Percentiles rank a stretch among this genome's conserved stretches.
These are phyloP conservation scores for Parapsyche elsis DNA, from an alignment of 1,140 invertebrate species.

Conservation along the genomic window DNA sequence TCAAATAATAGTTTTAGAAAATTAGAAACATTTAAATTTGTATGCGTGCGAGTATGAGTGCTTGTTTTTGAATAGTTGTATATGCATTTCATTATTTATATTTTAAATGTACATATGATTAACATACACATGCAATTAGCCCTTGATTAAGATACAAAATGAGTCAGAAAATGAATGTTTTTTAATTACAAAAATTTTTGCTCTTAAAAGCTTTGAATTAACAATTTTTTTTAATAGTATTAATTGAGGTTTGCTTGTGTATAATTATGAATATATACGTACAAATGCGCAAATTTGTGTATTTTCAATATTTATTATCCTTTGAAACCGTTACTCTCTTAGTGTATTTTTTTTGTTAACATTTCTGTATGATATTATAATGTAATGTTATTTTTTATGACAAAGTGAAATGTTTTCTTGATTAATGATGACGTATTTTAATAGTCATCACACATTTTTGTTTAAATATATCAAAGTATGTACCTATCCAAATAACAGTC, in stretches of 20 bases:
- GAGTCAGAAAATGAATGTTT: too few relatives aligned
- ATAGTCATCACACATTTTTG: too few relatives aligned
- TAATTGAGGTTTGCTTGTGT: not conserved
- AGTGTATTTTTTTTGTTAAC: too few relatives aligned
- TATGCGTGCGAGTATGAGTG: not conserved
- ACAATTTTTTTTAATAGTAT: not conserved
- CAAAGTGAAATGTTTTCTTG: too few relatives aligned
- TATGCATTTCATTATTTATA: constrained; percentile 11
- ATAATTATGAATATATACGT: not conserved
- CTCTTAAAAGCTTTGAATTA: not conserved
- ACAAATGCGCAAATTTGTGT: not conserved
- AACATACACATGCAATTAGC: not conserved
- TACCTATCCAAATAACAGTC: too few relatives aligned
- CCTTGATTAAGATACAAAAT: too few relatives aligned
- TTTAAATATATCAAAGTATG: too few relatives aligned
- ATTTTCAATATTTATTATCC: too few relatives aligned
- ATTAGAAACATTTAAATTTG: not conserved
- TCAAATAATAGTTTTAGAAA: constrained; percentile 9
- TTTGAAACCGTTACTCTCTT: too few relatives aligned
- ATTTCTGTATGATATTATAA: too few relatives aligned
- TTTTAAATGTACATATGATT: constrained; percentile 18
- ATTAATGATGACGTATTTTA: too few relatives aligned
- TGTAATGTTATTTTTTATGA: too few relatives aligned
- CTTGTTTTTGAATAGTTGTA: not conserved
- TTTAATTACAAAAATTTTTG: not conserved